Percentiles rank a stretch among this genome's conserved stretches.
phyloP scores from a whole-genome alignment of 53 echinoderm and acorn worm genomes.

The Henricia sp. region DNA sequence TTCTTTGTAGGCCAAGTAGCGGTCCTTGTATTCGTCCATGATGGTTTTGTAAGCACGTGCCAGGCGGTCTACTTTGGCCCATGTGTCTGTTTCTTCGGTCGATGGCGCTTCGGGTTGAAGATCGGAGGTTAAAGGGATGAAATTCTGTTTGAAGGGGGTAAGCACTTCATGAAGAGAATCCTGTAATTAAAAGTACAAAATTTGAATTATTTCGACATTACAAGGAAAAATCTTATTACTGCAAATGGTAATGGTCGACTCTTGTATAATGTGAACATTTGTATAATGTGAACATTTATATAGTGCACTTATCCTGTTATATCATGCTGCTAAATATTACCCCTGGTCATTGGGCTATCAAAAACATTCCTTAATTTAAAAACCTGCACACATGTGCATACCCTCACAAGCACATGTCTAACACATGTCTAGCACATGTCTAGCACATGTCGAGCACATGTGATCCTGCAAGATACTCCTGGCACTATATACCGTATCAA shows the following conservation, averaged over 20 bases:
- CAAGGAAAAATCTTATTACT: too few relatives aligned
- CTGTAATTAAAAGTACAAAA: neutral
- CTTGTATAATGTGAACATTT: too few relatives aligned
- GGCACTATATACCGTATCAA: too few relatives aligned
- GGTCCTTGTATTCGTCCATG: constrained; percentile 31
- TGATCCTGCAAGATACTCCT: too few relatives aligned
- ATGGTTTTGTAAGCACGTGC: constrained; percentile 26
- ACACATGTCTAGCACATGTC: neutral
- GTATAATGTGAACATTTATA: too few relatives aligned
- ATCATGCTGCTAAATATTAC: too few relatives aligned
- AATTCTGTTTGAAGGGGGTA: constrained; percentile 33
- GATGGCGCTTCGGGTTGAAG: neutral
- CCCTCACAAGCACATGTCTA: neutral
- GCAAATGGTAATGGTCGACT: too few relatives aligned
- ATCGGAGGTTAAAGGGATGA: neutral
- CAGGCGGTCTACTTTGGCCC: constrained; percentile 31
- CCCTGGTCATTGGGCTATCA: too few relatives aligned
- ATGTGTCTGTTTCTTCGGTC: constrained; percentile 15
- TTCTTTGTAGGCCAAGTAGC: constrained; percentile 29
- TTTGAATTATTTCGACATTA: too few relatives aligned
- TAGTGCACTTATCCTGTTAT: too few relatives aligned
- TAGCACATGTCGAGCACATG: neutral
- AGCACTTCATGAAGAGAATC: constrained; percentile 37
- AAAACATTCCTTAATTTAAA: too few relatives aligned
- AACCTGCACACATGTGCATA: neutral